phyloP scores from a whole-genome alignment of 2,888 invertebrate genomes.

The Xanthorhoe spadicearia region DNA sequence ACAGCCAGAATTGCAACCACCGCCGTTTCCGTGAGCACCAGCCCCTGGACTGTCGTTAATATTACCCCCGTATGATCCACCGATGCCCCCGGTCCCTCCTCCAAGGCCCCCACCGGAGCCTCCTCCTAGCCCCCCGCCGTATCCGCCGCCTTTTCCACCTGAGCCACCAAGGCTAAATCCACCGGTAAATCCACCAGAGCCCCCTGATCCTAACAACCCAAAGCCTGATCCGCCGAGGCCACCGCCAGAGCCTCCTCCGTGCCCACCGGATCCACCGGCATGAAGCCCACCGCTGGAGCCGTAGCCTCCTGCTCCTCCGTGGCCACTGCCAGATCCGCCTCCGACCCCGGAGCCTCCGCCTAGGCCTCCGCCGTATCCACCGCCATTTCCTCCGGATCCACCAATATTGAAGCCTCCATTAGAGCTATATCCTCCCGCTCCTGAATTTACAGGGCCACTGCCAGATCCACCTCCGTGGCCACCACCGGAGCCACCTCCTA shows the following conservation, averaged over 20 bases:
- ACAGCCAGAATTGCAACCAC: constrained; percentile 35
- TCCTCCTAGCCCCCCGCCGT: constrained; percentile 30
- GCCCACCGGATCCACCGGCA: constrained; percentile 3
- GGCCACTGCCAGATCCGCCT: constrained; percentile 33
- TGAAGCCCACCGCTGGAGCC: constrained; percentile 10
- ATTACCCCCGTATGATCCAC: constrained; percentile 36
- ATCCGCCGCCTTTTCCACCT: constrained; percentile 13
- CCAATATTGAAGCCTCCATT: not conserved
- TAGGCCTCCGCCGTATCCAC: constrained; percentile 45
- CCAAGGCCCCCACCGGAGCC: constrained; percentile 23
- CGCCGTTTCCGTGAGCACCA: constrained; percentile 33
- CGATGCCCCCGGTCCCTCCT: constrained; percentile 9
- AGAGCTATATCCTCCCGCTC: not conserved
- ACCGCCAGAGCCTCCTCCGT: constrained; percentile 6
- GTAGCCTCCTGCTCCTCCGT: constrained; percentile 4
- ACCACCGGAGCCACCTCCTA: constrained; percentile 28
- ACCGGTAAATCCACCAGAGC: constrained; percentile 14
- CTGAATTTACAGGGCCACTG: not conserved
- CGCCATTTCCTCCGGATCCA: not conserved
- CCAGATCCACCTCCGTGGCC: constrained; percentile 35
- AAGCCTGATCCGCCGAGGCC: constrained; percentile 37
- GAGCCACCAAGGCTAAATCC: constrained; percentile 2
- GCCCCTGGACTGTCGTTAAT: constrained; percentile 47
- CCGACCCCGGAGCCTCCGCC: constrained; percentile 46
- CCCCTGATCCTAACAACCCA: not conserved